These are phyloP conservation scores for Trissolcus brochymenae DNA, from an alignment of 2,888 invertebrate genomes.

Conservation along the genomic window DNA sequence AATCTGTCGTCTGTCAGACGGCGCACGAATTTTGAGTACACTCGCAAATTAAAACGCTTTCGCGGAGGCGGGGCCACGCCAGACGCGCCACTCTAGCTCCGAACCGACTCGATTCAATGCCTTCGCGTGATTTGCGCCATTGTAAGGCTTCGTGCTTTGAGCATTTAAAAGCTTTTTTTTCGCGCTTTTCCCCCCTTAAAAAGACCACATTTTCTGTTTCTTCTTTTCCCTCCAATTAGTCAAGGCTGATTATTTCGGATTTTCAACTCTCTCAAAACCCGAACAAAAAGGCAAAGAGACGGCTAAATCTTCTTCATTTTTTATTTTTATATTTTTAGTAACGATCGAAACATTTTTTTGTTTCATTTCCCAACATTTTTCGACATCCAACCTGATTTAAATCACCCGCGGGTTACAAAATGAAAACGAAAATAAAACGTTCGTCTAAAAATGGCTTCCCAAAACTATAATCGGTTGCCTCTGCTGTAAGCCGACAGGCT, in stretches of 20 bases:
- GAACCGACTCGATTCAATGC: conserved; percentile 43
- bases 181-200: conserved; percentile 6
- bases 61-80: conserved; percentile 7
- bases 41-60: conserved; percentile 52
- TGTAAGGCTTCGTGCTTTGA: conserved; percentile 45
- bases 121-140: conserved; percentile 49
- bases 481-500: conserved; percentile 31
- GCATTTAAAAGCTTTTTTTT: conserved; percentile 49
- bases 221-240: conserved; percentile 9
- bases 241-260: conserved; percentile 6
- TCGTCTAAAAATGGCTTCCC: conserved; percentile 13
- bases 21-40: conserved; percentile 43
- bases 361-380: too few species aligned
- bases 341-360: too few species aligned
- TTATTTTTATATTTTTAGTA: too few species aligned
- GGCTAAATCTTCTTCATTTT: conserved; percentile 1
- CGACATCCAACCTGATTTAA: too few species aligned
- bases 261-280: neutral
- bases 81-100: conserved; percentile 23
- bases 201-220: too few species aligned
- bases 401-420: neutral
- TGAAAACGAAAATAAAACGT: conserved; percentile 18
- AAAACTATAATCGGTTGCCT: conserved; percentile 14
- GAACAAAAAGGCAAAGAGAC: too few species aligned
- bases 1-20: conserved; percentile 33